Evolutionary conservation across 2,797 vertebrate species (phyloP).

Genomic region (Poeciliopsis gracilis): DNA sequence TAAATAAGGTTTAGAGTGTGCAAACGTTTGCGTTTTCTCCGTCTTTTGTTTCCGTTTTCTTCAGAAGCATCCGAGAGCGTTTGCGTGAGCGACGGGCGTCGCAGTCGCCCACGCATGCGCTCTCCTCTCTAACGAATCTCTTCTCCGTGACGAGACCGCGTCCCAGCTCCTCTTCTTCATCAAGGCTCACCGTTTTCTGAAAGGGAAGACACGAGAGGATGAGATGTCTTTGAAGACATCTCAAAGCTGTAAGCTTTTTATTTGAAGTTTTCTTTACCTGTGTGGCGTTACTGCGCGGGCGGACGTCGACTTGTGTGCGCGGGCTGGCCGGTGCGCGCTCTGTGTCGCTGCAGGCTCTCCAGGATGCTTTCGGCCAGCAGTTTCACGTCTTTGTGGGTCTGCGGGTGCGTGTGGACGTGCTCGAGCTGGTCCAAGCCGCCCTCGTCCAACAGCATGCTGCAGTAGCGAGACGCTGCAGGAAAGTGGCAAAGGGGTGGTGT

Average conservation of each 20-base stretch:
- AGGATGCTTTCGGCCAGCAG: constrained; percentile 90
- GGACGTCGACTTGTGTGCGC: constrained; percentile 35
- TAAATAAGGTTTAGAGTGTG: constrained; percentile 70
- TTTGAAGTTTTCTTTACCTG: constrained; percentile 30
- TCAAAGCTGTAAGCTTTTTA: not conserved
- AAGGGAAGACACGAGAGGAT: constrained; percentile 25
- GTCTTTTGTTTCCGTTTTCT: constrained; percentile 29
- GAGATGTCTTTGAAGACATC: not conserved
- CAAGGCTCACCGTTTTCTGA: constrained; percentile 36
- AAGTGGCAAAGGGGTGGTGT: not conserved
- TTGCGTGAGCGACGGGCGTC: constrained; percentile 30
- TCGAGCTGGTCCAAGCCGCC: constrained; percentile 93
- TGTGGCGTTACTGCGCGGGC: constrained; percentile 47
- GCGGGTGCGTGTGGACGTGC: constrained; percentile 86
- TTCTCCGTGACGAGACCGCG: constrained; percentile 1
- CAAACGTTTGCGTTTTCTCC: constrained; percentile 58
- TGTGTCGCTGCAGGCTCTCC: constrained; percentile 92
- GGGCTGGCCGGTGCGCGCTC: constrained; percentile 87
- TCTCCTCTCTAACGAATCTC: constrained; percentile 18
- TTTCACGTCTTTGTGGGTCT: constrained; percentile 91
- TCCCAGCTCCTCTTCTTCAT: constrained; percentile 18
- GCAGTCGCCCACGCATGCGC: constrained; percentile 13
- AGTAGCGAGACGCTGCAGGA: constrained; percentile 89
- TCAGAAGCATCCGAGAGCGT: constrained; percentile 34
- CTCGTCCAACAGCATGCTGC: constrained; percentile 98